Conservation (phyloP, 2,797 vertebrate species). For the Pteronotus mesoamericanus region DNA sequence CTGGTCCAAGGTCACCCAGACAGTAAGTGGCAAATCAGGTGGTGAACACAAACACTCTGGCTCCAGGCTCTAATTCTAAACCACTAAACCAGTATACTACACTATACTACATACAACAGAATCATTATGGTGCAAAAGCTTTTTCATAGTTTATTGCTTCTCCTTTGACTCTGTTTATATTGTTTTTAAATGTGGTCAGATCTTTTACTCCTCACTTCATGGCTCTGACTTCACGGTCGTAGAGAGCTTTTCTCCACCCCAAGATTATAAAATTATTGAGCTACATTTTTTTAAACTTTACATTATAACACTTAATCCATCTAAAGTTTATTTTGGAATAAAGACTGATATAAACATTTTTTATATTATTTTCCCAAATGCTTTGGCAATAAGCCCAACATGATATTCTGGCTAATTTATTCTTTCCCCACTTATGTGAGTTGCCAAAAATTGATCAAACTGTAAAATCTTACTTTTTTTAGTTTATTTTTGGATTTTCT, state of each 20-base stretch:
- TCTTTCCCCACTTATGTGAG: not conserved
- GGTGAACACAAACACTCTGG: not conserved
- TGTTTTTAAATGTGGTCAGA: not conserved
- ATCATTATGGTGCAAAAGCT: not conserved
- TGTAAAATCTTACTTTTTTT: not conserved
- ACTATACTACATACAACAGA: not conserved
- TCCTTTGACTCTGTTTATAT: not conserved
- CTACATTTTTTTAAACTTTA: not conserved
- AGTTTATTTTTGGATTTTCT: not conserved
- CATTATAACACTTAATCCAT: conserved; percentile 23
- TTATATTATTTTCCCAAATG: not conserved
- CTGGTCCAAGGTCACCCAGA: not conserved
- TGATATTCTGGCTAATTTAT: conserved; percentile 4
- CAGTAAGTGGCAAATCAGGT: not conserved
- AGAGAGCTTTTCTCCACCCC: not conserved
- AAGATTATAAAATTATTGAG: not conserved
- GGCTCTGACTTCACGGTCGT: not conserved
- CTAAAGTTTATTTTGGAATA: conserved; percentile 39
- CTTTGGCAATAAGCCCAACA: not conserved
- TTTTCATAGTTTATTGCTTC: not conserved
- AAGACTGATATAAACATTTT: not conserved
- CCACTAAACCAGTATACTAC: not conserved
- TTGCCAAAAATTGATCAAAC: not conserved
- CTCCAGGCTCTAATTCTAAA: not conserved
- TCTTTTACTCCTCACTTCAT: not conserved